Percentiles rank a stretch among this genome's conserved stretches.
These are phyloP conservation scores for Barypeithes pellucidus DNA, from an alignment of 2,888 invertebrate species.

Conservation along the genomic window DNA sequence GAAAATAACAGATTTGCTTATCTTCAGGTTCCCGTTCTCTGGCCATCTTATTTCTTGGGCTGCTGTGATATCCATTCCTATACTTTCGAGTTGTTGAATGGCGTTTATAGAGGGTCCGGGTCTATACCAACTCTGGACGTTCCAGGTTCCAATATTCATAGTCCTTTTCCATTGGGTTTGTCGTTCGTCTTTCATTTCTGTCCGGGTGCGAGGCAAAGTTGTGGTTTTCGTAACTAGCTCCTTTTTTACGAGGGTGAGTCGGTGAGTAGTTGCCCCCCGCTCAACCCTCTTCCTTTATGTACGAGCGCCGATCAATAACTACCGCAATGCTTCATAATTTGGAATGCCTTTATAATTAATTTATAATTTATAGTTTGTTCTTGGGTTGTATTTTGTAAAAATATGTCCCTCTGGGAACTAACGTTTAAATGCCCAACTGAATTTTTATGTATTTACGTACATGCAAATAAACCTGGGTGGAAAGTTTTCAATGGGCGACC, in stretches of 20 bases:
- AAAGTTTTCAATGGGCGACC: no score
- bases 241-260: constrained; percentile 14
- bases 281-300: constrained; percentile 27
- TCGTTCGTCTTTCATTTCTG: neutral
- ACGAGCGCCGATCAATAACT: no score
- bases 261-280: constrained; percentile 23
- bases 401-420: no score
- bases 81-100: neutral
- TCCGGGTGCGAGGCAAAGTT: constrained; percentile 40
- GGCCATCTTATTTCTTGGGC: no score
- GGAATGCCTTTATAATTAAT: no score
- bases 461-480: no score
- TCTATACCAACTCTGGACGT: no score
- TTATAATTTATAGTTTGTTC: no score
- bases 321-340: no score
- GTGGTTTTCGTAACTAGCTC: constrained; percentile 10
- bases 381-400: no score
- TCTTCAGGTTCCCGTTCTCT: neutral
- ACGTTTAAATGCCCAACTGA: no score
- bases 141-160: neutral
- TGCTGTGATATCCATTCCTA: neutral
- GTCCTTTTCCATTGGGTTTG: neutral
- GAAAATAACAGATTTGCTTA: neutral
- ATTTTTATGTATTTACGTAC: no score
- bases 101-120: neutral